These are phyloP conservation scores for Leuciscus idus DNA, from an alignment of 2,113 vertebrate species.

Conservation along the genomic window DNA sequence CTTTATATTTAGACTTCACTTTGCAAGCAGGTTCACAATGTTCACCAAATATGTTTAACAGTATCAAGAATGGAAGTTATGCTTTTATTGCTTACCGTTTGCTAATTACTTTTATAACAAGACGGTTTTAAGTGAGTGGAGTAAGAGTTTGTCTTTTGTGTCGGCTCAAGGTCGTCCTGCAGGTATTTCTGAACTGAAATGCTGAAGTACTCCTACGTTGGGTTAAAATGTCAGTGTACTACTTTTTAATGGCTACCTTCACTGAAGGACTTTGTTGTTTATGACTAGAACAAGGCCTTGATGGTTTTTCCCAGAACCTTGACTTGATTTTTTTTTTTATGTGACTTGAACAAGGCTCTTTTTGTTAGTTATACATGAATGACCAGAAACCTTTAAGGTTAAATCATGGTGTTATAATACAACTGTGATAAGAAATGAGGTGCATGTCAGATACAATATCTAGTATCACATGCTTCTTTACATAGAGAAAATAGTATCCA, in stretches of 20 bases:
- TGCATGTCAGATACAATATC: not conserved
- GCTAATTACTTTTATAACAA: not conserved
- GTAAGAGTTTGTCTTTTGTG: not conserved
- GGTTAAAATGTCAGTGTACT: not conserved
- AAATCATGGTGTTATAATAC: not conserved
- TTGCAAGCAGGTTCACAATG: not conserved
- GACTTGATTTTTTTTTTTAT: no score
- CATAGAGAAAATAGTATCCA: not conserved
- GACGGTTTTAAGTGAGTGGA: not conserved
- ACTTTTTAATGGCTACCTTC: not conserved
- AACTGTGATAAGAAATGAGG: not conserved
- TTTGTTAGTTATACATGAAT: not conserved
- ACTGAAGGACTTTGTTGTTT: slow-evolving; percentile 1
- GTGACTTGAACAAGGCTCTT: not conserved
- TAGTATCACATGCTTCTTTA: not conserved
- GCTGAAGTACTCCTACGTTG: not conserved
- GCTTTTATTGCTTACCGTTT: not conserved
- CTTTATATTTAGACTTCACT: not conserved
- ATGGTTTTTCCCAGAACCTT: not conserved
- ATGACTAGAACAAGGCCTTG: not conserved
- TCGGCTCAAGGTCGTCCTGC: not conserved
- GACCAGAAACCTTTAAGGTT: not conserved
- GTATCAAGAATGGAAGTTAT: not conserved
- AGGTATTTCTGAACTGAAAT: not conserved
- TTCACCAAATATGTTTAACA: not conserved